Percentiles rank a stretch among this genome's conserved stretches.
These are phyloP conservation scores for Isotomurus palustris DNA, from an alignment of 2,888 invertebrate species.

Conservation along the genomic window DNA sequence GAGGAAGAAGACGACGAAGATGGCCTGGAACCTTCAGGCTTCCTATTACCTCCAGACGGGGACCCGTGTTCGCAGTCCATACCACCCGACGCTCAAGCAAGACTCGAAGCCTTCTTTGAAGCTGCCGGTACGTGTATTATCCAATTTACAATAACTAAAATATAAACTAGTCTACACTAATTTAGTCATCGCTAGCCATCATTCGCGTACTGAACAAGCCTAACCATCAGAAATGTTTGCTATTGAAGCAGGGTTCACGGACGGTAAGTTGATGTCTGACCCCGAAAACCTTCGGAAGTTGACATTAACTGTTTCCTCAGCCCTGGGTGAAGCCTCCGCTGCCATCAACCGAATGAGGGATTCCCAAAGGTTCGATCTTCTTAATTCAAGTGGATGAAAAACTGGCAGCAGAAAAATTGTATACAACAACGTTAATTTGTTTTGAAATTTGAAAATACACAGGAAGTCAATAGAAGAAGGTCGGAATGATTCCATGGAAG, in stretches of 20 bases:
- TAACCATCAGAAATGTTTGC: too few species aligned
- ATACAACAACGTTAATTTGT: not conserved
- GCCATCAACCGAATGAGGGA: conserved; percentile 88
- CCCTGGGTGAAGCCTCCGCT: conserved; percentile 94
- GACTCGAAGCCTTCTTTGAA: conserved; percentile 87
- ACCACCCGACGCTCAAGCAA: conserved; percentile 76
- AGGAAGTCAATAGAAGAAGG: conserved; percentile 88
- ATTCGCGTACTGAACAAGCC: too few species aligned
- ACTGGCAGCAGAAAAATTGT: not conserved
- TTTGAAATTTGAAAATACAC: not conserved
- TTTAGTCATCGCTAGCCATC: too few species aligned
- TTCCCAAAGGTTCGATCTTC: conserved; percentile 39
- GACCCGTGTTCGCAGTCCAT: conserved; percentile 48
- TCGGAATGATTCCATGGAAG: conserved; percentile 91
- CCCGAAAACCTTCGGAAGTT: conserved; percentile 81
- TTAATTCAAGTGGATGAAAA: not conserved
- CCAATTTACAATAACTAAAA: not conserved
- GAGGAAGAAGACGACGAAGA: conserved; percentile 46
- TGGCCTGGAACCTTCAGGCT: conserved; percentile 43
- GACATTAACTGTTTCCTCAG: conserved; percentile 85
- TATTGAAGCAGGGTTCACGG: conserved; percentile 51
- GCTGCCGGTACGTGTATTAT: conserved; percentile 65
- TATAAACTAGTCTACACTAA: too few species aligned
- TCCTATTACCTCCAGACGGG: conserved; percentile 43
- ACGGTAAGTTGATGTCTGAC: conserved; percentile 79